These are phyloP conservation scores for Hoplostethus mediterraneus DNA, from an alignment of 2,797 vertebrate species.

Conservation along the genomic window DNA sequence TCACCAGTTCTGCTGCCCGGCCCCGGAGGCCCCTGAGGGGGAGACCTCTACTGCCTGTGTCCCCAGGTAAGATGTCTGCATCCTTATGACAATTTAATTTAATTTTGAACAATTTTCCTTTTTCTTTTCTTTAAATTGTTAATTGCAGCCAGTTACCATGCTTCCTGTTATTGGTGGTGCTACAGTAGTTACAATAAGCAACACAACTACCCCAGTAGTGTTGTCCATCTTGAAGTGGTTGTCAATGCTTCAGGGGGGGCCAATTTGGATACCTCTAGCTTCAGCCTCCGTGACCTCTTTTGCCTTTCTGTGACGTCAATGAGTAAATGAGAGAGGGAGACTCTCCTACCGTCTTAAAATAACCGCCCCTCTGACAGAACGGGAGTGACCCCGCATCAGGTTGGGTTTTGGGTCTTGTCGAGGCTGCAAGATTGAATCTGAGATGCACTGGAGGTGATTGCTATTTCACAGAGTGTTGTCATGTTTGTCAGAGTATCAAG, in stretches of 20 bases:
- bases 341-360: constrained; percentile 4
- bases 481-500: constrained; percentile 28
- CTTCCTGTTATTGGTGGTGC: constrained; percentile 68
- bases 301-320: neutral
- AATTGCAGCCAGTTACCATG: constrained; percentile 67
- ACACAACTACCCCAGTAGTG: constrained; percentile 73
- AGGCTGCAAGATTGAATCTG: constrained; percentile 12
- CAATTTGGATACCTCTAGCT: neutral
- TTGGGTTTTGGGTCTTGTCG: constrained; percentile 53
- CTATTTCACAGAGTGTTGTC: neutral
- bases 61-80: constrained; percentile 83
- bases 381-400: constrained; percentile 22
- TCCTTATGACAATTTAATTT: constrained; percentile 50
- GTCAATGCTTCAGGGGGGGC: constrained; percentile 65
- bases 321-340: neutral
- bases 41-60: constrained; percentile 88
- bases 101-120: constrained; percentile 23
- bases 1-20: constrained; percentile 99
- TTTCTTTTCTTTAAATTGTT: constrained; percentile 20
- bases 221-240: constrained; percentile 82
- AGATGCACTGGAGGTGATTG: neutral
- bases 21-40: constrained; percentile 92
- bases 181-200: constrained; percentile 59
- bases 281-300: neutral
- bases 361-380: constrained; percentile 3